Evolutionary conservation across 2,888 invertebrate genomes (phyloP).

Genomic region (Xylocampa areola): DNA sequence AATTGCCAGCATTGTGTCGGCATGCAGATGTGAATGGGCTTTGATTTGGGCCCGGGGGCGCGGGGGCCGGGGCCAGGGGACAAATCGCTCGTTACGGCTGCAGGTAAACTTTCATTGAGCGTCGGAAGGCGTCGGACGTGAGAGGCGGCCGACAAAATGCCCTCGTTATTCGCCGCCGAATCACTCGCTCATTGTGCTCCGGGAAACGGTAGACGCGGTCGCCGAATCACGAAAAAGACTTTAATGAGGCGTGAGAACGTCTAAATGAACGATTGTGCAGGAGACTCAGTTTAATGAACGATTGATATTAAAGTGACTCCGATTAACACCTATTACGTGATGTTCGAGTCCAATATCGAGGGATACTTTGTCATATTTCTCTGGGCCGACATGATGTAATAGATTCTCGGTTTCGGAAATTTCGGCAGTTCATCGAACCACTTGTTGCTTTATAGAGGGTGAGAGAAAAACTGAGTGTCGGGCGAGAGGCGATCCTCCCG

Average conservation of each 20-base stretch:
- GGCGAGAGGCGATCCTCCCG: slow-evolving; percentile 60
- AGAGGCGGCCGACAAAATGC: slow-evolving; percentile 89
- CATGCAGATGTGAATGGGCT: slow-evolving; percentile 91
- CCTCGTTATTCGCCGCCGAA: slow-evolving; percentile 90
- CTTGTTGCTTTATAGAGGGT: slow-evolving; percentile 79
- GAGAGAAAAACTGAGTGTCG: slow-evolving; percentile 80
- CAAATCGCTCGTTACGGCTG: slow-evolving; percentile 90
- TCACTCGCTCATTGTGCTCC: slow-evolving; percentile 89
- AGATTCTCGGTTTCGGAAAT: slow-evolving; percentile 64
- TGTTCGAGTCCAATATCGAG: slow-evolving; percentile 60
- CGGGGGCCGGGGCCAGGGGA: slow-evolving; percentile 85
- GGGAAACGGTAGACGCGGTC: slow-evolving; percentile 90
- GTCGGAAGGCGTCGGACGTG: slow-evolving; percentile 90
- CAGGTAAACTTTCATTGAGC: slow-evolving; percentile 90
- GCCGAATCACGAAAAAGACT: slow-evolving; percentile 88
- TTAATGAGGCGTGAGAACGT: slow-evolving; percentile 89
- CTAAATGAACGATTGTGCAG: slow-evolving; percentile 88
- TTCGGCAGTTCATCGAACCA: slow-evolving; percentile 75
- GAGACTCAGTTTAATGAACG: slow-evolving; percentile 84
- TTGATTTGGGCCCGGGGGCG: slow-evolving; percentile 87
- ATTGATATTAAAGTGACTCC: slow-evolving; percentile 83
- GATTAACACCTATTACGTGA: slow-evolving; percentile 74
- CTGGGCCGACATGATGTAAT: slow-evolving; percentile 51
- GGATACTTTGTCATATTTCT: slow-evolving; percentile 55
- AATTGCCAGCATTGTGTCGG: slow-evolving; percentile 90